Evolutionary conservation across 2,113 vertebrate genomes (phyloP), one percentile per base, ranked within the genome.

Genomic region (Holacanthus passer): DNA sequence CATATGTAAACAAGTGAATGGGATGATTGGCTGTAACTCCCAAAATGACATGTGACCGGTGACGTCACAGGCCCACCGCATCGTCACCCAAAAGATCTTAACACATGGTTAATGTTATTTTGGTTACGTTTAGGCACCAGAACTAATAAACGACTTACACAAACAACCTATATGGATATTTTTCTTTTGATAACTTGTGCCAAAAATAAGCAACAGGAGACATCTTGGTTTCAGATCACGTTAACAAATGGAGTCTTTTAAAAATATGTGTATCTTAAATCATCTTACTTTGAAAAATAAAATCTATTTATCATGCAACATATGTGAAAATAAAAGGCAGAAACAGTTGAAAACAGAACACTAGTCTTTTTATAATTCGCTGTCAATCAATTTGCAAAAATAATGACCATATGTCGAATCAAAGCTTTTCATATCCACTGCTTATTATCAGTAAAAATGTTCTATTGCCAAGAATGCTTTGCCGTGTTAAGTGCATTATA

Each of bases 401-500:
- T 22, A 53, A 59, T 53, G 31, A 17, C 17, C 73, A 22, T 69
- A 64, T 43, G 29, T 59, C 47, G 58, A 17, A 27, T 14, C 5
- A n/a, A 56, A 47, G 48, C 24, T 73, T 47, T 53, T 48, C n/a
- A 68, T 47, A 27, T 45, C 37, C 8, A 50, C 55, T 52, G 19
- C 27, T 35, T 37, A 35, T 69, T 53, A 71, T 24, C 20, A 71
- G 9, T 31, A 69, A 43, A 70, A 29, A 58, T 29, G 35, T 45
- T 32, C 24, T 22, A 7, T 41, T 45, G 7, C 19, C 55, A 31
- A 4, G 32, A 37, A 63, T 17, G 31, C 35, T 24, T 58, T 27
- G 19, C 32, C 13, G n/a, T 53, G 8, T 17, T 64, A n/a, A 74
- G 59, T 58, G 55, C 69, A 78, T 73, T 45, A 43, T n/a, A n/a